Percentiles rank a stretch among this genome's conserved stretches.
phyloP scores from a whole-genome alignment of 1,140 invertebrate genomes.

The Meteorus sp. region DNA sequence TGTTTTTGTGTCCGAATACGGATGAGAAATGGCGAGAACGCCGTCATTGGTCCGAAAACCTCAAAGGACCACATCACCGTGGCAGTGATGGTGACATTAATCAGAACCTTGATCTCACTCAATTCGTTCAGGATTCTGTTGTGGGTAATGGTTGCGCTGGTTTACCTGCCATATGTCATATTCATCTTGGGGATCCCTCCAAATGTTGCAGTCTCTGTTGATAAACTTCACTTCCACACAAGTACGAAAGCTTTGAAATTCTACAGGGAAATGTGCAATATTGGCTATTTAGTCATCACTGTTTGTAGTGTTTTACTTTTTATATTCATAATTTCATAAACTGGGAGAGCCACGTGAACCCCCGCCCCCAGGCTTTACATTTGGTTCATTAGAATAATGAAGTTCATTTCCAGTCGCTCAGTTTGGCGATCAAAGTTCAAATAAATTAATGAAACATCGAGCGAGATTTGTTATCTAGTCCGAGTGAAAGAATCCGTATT shows the following conservation, averaged over 20 bases:
- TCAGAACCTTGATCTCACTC: slow-evolving; percentile 55
- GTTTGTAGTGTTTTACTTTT: background rate
- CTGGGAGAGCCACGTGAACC: background rate
- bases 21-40: slow-evolving; percentile 53
- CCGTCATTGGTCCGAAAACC: slow-evolving; percentile 51
- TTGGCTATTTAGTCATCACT: background rate
- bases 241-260: background rate
- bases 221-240: slow-evolving; percentile 33
- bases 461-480: too few species aligned
- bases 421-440: background rate
- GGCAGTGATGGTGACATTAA: slow-evolving; percentile 60
- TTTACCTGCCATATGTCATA: slow-evolving; percentile 60
- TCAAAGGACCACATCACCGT: slow-evolving; percentile 47
- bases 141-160: slow-evolving; percentile 53
- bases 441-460: background rate
- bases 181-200: slow-evolving; percentile 62
- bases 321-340: background rate
- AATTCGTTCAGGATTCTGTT: slow-evolving; percentile 42
- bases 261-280: slow-evolving; percentile 13
- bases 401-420: background rate
- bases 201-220: slow-evolving; percentile 67
- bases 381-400: background rate
- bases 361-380: too few species aligned
- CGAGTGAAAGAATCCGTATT: too few species aligned
- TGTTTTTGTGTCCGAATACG: slow-evolving; percentile 40